phyloP scores from a whole-genome alignment of 2,113 vertebrate species.

The Jaculus jaculus region DNA sequence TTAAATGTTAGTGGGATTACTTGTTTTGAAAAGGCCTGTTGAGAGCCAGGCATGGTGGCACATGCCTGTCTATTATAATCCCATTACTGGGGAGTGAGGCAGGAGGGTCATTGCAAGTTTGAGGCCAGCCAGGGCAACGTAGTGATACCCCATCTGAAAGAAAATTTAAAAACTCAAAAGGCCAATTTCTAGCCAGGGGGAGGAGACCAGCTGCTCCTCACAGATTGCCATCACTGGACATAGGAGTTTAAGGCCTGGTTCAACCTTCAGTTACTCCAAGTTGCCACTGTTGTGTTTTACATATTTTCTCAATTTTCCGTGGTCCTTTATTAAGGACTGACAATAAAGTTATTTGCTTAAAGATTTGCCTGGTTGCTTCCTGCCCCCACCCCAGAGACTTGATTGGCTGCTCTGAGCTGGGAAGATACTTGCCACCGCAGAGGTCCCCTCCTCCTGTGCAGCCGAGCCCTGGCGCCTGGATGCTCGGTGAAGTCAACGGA shows the following conservation, averaged over 20 bases:
- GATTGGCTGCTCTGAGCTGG: not conserved
- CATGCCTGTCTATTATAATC: not conserved
- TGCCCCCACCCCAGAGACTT: not conserved
- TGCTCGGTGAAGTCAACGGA: too few species aligned
- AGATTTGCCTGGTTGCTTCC: conserved; percentile 9
- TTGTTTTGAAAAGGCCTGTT: not conserved
- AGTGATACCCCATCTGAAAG: not conserved
- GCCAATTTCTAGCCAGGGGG: too few species aligned
- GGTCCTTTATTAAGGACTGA: conserved; percentile 40
- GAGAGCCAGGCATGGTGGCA: not conserved
- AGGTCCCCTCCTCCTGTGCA: too few species aligned
- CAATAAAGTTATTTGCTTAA: conserved; percentile 72
- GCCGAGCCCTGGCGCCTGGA: too few species aligned
- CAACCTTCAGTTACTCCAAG: not conserved
- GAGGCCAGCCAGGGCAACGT: not conserved
- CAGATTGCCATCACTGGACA: not conserved
- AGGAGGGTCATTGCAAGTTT: not conserved
- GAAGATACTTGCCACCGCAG: too few species aligned
- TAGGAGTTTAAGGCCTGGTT: not conserved
- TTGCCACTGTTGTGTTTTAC: conserved; percentile 34
- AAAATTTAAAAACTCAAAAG: not conserved
- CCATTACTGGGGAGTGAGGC: not conserved
- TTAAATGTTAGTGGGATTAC: not conserved
- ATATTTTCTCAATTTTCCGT: conserved; percentile 48
- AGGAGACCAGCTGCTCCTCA: not conserved